Conservation (phyloP, 2,797 vertebrate genomes). For the Urocyon cinereoargenteus region DNA sequence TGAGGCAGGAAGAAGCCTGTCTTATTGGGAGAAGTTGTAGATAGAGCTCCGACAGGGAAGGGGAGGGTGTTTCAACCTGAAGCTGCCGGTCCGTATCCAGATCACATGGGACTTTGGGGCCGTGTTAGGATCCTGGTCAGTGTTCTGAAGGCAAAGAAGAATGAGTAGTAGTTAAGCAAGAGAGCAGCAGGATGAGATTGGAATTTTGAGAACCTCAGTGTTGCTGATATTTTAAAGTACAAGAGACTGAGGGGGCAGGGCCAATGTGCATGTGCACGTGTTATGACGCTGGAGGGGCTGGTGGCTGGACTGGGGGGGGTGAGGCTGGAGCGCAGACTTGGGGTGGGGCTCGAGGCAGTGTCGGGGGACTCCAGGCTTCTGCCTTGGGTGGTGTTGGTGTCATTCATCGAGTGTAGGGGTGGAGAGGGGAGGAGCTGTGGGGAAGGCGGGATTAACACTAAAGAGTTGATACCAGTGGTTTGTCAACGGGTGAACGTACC, state of each 20-base stretch:
- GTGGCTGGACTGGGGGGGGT: neutral
- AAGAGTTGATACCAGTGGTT: neutral
- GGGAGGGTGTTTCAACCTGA: neutral
- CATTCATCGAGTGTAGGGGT: neutral
- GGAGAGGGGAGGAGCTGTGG: neutral
- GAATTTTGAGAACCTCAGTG: neutral
- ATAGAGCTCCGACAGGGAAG: neutral
- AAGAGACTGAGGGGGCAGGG: neutral
- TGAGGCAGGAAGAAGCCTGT: neutral
- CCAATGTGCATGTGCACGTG: neutral
- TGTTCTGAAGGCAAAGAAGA: neutral
- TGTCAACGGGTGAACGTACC: neutral
- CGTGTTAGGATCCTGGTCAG: neutral
- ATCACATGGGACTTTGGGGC: neutral
- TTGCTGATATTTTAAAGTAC: conserved; percentile 9
- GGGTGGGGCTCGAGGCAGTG: neutral
- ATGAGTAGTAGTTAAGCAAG: neutral
- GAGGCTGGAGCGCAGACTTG: neutral
- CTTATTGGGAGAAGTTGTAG: neutral
- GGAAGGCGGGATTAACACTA: neutral
- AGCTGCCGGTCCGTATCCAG: neutral
- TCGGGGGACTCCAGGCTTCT: neutral
- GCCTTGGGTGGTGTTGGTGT: neutral
- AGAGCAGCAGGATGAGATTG: neutral
- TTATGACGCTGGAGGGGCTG: neutral